Conservation (phyloP, 2,888 invertebrate genomes). For the Hydrotaea cyrtoneurina region DNA sequence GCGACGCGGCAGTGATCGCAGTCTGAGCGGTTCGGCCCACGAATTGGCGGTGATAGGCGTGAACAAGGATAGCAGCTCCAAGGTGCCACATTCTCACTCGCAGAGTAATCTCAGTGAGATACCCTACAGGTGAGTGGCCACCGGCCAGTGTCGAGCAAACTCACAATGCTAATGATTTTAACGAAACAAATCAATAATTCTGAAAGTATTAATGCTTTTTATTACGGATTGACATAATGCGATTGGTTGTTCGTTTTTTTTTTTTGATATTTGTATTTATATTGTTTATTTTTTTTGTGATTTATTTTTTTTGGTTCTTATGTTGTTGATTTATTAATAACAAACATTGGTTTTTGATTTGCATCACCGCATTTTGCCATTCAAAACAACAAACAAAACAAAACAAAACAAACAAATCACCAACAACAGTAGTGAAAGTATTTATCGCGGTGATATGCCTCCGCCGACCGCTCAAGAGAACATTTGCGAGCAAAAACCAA, state of each 20-base stretch:
- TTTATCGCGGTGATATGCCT: constrained; percentile 79
- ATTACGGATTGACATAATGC: constrained; percentile 19
- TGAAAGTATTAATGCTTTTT: constrained; percentile 48
- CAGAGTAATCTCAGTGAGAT: constrained; percentile 94
- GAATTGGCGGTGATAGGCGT: constrained; percentile 89
- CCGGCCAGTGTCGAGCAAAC: neutral
- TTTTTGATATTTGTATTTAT: constrained; percentile 43
- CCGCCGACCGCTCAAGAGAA: constrained; percentile 53
- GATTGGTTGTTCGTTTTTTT: constrained; percentile 39
- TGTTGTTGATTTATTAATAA: constrained; percentile 34
- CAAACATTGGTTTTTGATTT: constrained; percentile 44
- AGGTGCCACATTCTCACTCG: constrained; percentile 92
- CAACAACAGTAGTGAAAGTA: constrained; percentile 74
- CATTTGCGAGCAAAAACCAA: constrained; percentile 49
- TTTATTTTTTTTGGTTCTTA: constrained; percentile 49
- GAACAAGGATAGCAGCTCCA: constrained; percentile 82
- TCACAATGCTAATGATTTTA: neutral
- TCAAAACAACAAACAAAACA: constrained; percentile 30
- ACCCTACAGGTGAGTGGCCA: constrained; percentile 86
- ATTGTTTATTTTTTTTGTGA: constrained; percentile 52
- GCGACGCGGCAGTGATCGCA: constrained; percentile 91
- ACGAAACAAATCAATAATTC: neutral
- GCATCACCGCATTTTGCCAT: constrained; percentile 59
- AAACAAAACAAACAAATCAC: constrained; percentile 35
- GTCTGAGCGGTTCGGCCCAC: constrained; percentile 91